Evolutionary conservation across 1,140 invertebrate species (phyloP), one percentile per base, ranked within the genome.

Genomic region (Micrasema longulum): DNA sequence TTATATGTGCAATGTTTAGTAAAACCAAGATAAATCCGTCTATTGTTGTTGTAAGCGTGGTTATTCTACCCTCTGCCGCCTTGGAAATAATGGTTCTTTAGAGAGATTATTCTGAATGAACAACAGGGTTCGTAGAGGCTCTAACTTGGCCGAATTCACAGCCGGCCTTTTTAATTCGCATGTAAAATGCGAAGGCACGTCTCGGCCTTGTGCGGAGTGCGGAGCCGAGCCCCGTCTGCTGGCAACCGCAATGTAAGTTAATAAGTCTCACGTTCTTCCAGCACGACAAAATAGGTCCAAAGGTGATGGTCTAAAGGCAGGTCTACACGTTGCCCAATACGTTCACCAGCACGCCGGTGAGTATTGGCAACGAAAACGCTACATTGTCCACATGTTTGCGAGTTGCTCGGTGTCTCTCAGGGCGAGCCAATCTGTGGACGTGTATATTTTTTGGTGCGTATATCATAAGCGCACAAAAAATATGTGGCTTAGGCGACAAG

Each of bases 201-300:
- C 2, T 22, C 16, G 55, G 55, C 7, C 55, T 36, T 18, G n/a
- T 14, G 12, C 23, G 1, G 14, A 38, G 36, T 12, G 4, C 50
- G 45, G n/a, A n/a, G n/a, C n/a, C n/a, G n/a, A 31, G 26, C 48
- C 26, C 35, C 18, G 31, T 22, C 35, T 18, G 12, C 35, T 7
- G 16, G 35, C 16, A n/a, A 23, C 35, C 55, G 55, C 55, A 60
- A 43, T 60, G 55, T 60, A 60, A 60, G 55, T 60, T 60, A 60
- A 60, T 60, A 60, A 60, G 55, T 60, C 55, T 60, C 35, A 60
- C 55, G 55, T 14, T 18, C 10, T 22, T 10, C 7, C 1, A 1
- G 22, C 20, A 52, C 48, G 48, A 22, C 48, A 52, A 23, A 4
- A 23, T 9, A 23, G 18, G 16, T 3, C 2, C 11, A 52, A 52